Base-by-base conservation (phyloP, 2,888 invertebrate genomes). In the Drymonia ruficornis region DNA sequence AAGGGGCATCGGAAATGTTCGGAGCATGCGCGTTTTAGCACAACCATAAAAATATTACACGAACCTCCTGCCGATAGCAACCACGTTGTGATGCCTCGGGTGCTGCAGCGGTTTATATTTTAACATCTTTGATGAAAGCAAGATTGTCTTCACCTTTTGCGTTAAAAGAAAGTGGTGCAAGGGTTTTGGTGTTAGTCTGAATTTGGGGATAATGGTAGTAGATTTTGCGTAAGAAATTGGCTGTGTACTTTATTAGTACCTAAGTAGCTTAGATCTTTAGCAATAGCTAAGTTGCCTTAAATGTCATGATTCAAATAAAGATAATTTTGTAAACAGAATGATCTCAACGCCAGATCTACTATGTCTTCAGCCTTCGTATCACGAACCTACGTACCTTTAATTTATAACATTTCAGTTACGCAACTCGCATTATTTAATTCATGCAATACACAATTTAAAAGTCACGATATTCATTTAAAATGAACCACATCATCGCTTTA, bases 41-140 rank as follows among this genome's bases (percentile, higher is more conserved):
- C 62, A n/a, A 18, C 57, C 68, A 77, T 77, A 77, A 76, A 77
- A 69, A 69, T 74, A 76, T 73, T 61, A 72, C 51, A 45, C 23
- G 36, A 31, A 23, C 15, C 44, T 56, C 49, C 56, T 29, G 49
- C 29, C 56, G 12, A 12, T 57, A 59, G 54, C 57, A 1, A 13
- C 5, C 36, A 36, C 2, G 36, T n/a, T 13, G 36, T 13, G 36
- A 40, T n/a, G 15, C 38, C 38, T n/a, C 38, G 38, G 38, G 9
- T 36, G n/a, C n/a, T 36, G 36, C 36, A 36, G 13, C 13, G n/a
- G 31, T 31, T 13, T 36, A n/a, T n/a, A n/a, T n/a, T 36, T 34
- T 34, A 34, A 34, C 31, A 34, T 34, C 31, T 34, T 12, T 34
- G 31, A 34, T 34, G 31, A 11, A 12, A 34, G 31, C 31, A 34